Evolutionary conservation across 2,888 invertebrate species (phyloP).

Genomic region (Plemyria rubiginata): DNA sequence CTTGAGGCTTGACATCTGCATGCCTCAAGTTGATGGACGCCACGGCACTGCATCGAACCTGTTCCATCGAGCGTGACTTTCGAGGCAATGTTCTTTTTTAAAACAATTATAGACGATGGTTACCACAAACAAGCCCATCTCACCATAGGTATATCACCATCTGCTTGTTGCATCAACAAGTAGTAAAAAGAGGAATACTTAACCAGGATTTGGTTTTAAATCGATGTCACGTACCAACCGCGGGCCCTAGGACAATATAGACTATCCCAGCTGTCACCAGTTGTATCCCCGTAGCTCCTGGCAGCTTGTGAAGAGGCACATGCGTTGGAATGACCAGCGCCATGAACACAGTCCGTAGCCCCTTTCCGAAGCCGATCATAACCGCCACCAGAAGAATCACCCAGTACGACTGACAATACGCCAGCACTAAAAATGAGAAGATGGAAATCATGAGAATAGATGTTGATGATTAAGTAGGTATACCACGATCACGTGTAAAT

Average conservation of each 20-base stretch:
- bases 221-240: constrained; percentile 83
- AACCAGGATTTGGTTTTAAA: not conserved
- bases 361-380: constrained; percentile 89
- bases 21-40: no score
- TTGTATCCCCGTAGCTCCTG: constrained; percentile 89
- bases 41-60: no score
- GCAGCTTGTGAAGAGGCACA: constrained; percentile 88
- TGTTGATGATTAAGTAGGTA: not conserved
- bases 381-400: constrained; percentile 85
- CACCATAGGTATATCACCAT: no score
- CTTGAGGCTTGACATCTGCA: no score
- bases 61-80: no score
- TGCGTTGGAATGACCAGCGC: constrained; percentile 89
- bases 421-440: constrained; percentile 79
- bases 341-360: constrained; percentile 89
- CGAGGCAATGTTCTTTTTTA: no score
- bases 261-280: constrained; percentile 87
- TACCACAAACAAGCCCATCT: no score
- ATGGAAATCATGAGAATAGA: not conserved
- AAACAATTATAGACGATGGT: no score
- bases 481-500: not conserved
- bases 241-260: constrained; percentile 86
- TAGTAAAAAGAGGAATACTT: no score
- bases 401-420: constrained; percentile 84
- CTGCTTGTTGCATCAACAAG: no score